Evolutionary conservation across 1,140 invertebrate genomes (phyloP).

Genomic region (Drosophila pandora): DNA sequence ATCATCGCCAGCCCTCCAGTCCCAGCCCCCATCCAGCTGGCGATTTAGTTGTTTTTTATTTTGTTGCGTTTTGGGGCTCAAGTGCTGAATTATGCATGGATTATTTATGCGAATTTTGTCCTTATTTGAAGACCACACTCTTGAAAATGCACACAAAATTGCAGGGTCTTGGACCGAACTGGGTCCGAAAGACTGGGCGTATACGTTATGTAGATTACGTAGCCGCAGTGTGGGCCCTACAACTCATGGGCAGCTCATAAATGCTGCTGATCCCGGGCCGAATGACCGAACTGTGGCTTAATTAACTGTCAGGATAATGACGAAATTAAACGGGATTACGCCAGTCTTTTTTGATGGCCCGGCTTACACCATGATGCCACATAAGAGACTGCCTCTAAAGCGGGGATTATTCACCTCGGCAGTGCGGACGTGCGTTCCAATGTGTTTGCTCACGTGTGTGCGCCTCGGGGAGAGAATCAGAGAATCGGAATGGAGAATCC

Average conservation of each 20-base stretch:
- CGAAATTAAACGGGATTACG: conserved; percentile 30
- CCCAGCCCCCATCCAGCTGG: conserved; percentile 6
- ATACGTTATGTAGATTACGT: conserved; percentile 14
- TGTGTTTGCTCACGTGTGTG: conserved; percentile 8
- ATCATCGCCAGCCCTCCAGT: neutral
- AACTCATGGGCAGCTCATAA: conserved; percentile 43
- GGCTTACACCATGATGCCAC: conserved; percentile 34
- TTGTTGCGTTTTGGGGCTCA: conserved; percentile 1
- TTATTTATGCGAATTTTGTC: conserved; percentile 56
- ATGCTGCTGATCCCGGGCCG: conserved; percentile 16
- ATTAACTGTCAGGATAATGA: conserved; percentile 40
- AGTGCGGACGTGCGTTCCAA: neutral
- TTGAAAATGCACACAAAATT: conserved; percentile 28
- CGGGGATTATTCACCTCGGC: conserved; percentile 28
- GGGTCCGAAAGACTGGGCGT: neutral
- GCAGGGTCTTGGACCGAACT: neutral
- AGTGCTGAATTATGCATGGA: conserved; percentile 51
- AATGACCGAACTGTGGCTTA: conserved; percentile 20
- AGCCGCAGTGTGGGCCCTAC: conserved; percentile 8
- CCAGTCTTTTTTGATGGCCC: conserved; percentile 16
- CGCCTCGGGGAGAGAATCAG: conserved; percentile 6
- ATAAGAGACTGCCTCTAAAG: conserved; percentile 28
- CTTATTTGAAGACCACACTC: conserved; percentile 23
- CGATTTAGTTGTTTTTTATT: conserved; percentile 30
- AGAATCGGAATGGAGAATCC: neutral